Evolutionary conservation across 2,113 vertebrate species (phyloP).

Genomic region (Sapajus apella): DNA sequence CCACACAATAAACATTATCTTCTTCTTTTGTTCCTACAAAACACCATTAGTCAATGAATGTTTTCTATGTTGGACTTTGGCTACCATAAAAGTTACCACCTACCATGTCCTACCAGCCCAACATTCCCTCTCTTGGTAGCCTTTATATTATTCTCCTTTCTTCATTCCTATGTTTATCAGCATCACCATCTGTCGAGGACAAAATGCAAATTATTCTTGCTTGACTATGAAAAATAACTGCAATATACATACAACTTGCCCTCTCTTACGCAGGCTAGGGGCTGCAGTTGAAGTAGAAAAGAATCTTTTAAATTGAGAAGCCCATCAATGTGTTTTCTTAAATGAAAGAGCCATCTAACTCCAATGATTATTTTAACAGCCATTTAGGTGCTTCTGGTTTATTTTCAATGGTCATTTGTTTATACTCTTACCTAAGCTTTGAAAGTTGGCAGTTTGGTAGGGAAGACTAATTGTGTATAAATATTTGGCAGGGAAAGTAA

Average conservation of each 20-base stretch:
- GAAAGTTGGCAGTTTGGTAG: background rate
- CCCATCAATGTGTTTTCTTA: background rate
- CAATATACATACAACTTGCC: background rate
- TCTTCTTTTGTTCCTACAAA: background rate
- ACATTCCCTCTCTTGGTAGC: background rate
- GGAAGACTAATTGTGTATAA: slow-evolving; percentile 18
- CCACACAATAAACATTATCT: background rate
- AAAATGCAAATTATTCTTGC: background rate
- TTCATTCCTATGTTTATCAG: background rate
- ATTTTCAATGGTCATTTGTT: background rate
- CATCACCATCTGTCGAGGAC: background rate
- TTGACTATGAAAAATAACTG: background rate
- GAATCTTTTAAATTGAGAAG: background rate
- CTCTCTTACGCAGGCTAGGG: background rate
- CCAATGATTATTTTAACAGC: background rate
- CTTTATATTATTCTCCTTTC: background rate
- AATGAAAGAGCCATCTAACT: background rate
- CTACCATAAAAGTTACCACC: background rate
- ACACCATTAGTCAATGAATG: background rate
- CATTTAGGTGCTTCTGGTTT: background rate
- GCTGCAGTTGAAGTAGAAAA: background rate
- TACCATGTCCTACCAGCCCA: background rate
- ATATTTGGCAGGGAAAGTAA: slow-evolving; percentile 31
- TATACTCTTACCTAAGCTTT: background rate
- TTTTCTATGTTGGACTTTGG: background rate